A percentile compares a stretch with the other conserved stretches of the same genome.
Evolutionary conservation across 2,888 invertebrate genomes (phyloP).

Genomic region (Achlya flavicornis): DNA sequence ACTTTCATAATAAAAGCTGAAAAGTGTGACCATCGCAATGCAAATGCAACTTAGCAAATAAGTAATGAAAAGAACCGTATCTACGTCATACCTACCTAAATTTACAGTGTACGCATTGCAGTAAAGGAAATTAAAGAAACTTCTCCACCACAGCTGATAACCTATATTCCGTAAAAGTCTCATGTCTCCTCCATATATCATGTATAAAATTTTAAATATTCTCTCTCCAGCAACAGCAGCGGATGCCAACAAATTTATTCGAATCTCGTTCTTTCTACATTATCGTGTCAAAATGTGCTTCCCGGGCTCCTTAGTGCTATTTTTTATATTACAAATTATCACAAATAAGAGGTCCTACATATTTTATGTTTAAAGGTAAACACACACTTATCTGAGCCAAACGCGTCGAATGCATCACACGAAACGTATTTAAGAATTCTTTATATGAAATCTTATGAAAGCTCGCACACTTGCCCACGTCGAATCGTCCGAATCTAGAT

Average conservation of each 20-base stretch:
- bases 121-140: background rate
- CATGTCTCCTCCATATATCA: background rate
- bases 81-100: background rate
- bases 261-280: slow-evolving; percentile 20
- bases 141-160: background rate
- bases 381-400: no score
- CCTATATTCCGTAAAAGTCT: background rate
- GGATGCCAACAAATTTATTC: slow-evolving; percentile 25
- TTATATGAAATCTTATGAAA: no score
- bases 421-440: no score
- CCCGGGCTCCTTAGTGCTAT: background rate
- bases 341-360: background rate
- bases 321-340: background rate
- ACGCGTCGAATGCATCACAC: no score
- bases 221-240: slow-evolving; percentile 3
- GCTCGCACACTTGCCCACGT: no score
- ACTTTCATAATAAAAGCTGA: no score
- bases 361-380: no score
- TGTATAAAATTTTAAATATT: slow-evolving; percentile 23
- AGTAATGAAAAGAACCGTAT: no score
- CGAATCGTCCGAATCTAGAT: no score
- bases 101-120: background rate
- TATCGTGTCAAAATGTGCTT: slow-evolving; percentile 17
- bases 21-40: no score
- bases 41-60: no score